Evolutionary conservation across 2,797 vertebrate genomes (phyloP).

Genomic region (Acrocephalus scirpaceus): DNA sequence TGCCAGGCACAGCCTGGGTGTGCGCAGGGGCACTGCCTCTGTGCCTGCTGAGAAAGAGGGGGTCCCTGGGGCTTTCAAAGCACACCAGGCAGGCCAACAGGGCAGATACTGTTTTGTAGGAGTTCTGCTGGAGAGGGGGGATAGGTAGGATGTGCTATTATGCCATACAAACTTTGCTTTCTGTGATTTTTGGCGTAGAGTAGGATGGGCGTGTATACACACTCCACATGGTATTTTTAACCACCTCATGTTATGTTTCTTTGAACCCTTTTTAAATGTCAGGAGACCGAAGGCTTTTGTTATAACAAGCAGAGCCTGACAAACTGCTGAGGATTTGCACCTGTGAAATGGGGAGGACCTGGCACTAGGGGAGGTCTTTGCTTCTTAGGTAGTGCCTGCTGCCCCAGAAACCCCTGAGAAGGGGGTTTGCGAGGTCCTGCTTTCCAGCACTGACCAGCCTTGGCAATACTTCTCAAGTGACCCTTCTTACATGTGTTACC

Average conservation of each 20-base stretch:
- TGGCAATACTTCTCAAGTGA: neutral
- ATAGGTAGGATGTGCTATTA: neutral
- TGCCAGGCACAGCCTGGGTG: neutral
- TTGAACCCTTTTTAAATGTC: neutral
- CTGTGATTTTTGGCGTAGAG: neutral
- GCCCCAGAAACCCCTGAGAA: neutral
- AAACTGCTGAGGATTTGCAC: neutral
- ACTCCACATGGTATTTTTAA: neutral
- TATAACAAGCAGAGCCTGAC: neutral
- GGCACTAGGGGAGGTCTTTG: neutral
- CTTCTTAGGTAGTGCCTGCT: neutral
- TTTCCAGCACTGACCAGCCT: neutral
- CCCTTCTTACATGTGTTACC: neutral
- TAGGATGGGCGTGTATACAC: neutral
- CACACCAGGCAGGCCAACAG: neutral
- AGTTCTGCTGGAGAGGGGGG: neutral
- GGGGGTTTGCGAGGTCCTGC: neutral
- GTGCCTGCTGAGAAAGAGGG: neutral
- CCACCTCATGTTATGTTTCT: neutral
- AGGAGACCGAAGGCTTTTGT: neutral
- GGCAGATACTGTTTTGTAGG: neutral
- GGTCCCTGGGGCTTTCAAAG: neutral
- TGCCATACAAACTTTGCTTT: neutral
- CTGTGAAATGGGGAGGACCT: neutral
- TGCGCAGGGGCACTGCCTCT: accelerated